These are phyloP conservation scores for Stenopsyche tienmushanensis DNA, from an alignment of 1,140 invertebrate species.

Conservation along the genomic window DNA sequence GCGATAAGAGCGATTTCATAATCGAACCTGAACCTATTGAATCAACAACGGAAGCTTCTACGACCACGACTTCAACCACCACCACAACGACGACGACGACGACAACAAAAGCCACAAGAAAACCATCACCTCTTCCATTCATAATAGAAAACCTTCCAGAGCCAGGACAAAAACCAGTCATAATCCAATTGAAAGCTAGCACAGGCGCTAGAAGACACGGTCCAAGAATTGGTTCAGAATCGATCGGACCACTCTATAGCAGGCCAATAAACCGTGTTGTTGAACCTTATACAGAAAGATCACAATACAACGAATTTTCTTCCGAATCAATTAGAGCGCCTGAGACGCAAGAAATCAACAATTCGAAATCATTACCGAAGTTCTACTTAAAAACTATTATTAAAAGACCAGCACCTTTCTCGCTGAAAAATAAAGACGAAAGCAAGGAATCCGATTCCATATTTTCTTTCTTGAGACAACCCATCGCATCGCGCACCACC, in stretches of 20 bases:
- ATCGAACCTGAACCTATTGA: not conserved
- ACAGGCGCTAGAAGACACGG: constrained; percentile 35
- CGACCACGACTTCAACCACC: not conserved
- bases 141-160: constrained; percentile 39
- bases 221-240: constrained; percentile 34
- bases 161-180: constrained; percentile 38
- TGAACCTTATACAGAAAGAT: constrained; percentile 27
- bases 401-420: constrained; percentile 46
- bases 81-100: not conserved
- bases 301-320: not conserved
- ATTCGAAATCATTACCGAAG: constrained; percentile 45
- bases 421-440: constrained; percentile 28
- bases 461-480: constrained; percentile 35
- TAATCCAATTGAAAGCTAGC: constrained; percentile 33
- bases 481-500: constrained; percentile 7
- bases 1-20: constrained; percentile 23
- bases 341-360: not conserved
- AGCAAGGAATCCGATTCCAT: constrained; percentile 34
- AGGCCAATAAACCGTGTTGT: constrained; percentile 27
- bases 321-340: too few relatives aligned
- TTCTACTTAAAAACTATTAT: constrained; percentile 50
- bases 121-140: constrained; percentile 29
- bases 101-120: constrained; percentile 19
- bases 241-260: constrained; percentile 30
- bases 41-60: too few relatives aligned